Evolutionary conservation across 35 echinoderm and acorn worm genomes (phyloP).

Genomic region (Apostichopus californicus): DNA sequence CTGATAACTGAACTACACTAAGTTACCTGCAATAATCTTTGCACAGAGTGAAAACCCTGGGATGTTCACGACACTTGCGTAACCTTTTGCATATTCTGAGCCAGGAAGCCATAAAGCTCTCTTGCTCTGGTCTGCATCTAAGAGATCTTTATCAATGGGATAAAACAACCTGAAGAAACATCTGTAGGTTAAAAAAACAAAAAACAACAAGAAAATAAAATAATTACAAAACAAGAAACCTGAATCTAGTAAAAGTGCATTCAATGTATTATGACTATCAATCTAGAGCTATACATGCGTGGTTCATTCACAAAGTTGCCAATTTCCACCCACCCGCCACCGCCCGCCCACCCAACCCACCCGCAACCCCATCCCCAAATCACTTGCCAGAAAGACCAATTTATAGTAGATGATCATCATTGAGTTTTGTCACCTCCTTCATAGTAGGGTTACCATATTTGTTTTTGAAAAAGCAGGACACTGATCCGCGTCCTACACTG

Average conservation of each 20-base stretch:
- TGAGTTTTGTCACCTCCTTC: too few relatives aligned
- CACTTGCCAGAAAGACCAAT: too few relatives aligned
- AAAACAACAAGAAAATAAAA: not conserved
- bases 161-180: slow-evolving; percentile 73
- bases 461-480: too few relatives aligned
- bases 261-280: not conserved
- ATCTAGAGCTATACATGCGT: not conserved
- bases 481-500: too few relatives aligned
- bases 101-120: slow-evolving; percentile 61
- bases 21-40: slow-evolving; percentile 6
- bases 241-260: not conserved
- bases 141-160: slow-evolving; percentile 51
- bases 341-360: too few relatives aligned
- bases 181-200: slow-evolving; percentile 1
- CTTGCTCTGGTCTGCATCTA: not conserved
- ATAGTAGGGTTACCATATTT: too few relatives aligned
- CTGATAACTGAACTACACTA: not conserved
- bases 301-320: too few relatives aligned
- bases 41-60: slow-evolving; percentile 18
- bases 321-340: too few relatives aligned
- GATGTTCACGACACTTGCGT: slow-evolving; percentile 28
- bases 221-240: not conserved
- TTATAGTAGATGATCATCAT: too few relatives aligned
- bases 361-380: too few relatives aligned
- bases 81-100: slow-evolving; percentile 72